Base-by-base conservation (phyloP, 2,113 vertebrate genomes). In the Mus pahari region DNA sequence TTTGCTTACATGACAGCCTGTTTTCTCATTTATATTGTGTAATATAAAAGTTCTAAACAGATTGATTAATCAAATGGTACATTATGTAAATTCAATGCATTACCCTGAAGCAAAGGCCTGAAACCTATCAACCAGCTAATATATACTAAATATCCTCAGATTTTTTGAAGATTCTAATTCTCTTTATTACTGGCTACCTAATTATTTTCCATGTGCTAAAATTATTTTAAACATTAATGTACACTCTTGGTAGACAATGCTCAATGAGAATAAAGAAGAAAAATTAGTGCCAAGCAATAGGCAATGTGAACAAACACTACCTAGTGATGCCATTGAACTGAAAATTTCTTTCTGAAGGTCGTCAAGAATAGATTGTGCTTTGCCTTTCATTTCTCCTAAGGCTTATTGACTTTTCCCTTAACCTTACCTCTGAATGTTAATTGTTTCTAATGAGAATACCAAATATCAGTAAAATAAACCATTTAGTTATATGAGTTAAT, bases 361-460 rank as follows among this genome's bases (percentile, higher is more conserved):
- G 10, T 78, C 86, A 96, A 75, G 87, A 82, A 96, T 90, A 94
- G 92, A 87, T 66, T 96, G 64, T 39, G 55, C 81, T 92, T 94
- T 96, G 92, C 92, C 66, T 92, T 97, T 96, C 77, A 93, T 90
- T 94, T 96, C 93, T 96, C 95, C 77, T 81, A 77, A 95, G 95
- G 83, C 78, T 79, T 97, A 97, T 94, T 97, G 94, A 91, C 74
- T 94, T 97, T 96, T 83, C 64, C 78, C 53, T 96, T 94, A 95
- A 95, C 74, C 84, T 95, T 96, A 93, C 70, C 50, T 89, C 95
- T 92, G 92, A 96, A 92, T 94, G 77, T 82, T 96, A 97, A 95
- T 95, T 96, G 66, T 95, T 96, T 90, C 91, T 97, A 97, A 97
- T 95, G 86, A 96, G 81, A 96, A 96, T 70, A 95, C 42, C 66